Percentiles rank a stretch among this genome's conserved stretches.
These are phyloP conservation scores for Heliothis virescens DNA, from an alignment of 1,140 invertebrate species.

Conservation along the genomic window DNA sequence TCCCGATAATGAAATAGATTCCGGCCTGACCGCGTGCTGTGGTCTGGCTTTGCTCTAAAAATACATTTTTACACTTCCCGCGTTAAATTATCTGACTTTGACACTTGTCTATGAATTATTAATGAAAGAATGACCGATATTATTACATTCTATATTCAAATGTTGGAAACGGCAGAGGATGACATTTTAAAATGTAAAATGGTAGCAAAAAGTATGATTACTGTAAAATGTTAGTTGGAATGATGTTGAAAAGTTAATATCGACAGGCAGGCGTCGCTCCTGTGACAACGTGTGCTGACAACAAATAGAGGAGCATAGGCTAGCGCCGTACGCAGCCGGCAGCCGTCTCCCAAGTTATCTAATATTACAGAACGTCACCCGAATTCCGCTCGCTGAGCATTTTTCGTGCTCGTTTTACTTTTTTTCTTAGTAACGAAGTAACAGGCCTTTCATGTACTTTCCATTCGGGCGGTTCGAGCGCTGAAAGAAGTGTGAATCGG, in stretches of 20 bases:
- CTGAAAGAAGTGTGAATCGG: constrained; percentile 82
- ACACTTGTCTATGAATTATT: constrained; percentile 13
- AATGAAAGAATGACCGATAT: not conserved
- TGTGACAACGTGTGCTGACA: constrained; percentile 13
- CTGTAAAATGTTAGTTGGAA: not conserved
- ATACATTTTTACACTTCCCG: constrained; percentile 11
- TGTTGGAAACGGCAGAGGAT: not conserved
- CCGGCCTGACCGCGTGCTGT: constrained; percentile 46
- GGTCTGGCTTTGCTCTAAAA: not conserved
- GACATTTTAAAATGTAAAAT: constrained; percentile 16
- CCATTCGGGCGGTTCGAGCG: constrained; percentile 77
- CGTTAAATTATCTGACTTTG: constrained; percentile 10
- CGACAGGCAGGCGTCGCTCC: not conserved
- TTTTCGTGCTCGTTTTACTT: constrained; percentile 65
- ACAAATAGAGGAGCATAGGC: constrained; percentile 27
- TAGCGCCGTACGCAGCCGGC: not conserved
- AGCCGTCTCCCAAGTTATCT: constrained; percentile 33
- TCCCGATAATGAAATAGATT: constrained; percentile 70
- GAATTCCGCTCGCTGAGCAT: constrained; percentile 56
- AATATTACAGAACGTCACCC: constrained; percentile 48
- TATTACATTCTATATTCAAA: constrained; percentile 11
- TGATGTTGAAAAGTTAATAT: constrained; percentile 1
- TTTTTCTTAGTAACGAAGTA: constrained; percentile 79
- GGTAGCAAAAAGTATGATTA: not conserved
- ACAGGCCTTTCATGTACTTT: constrained; percentile 83